Conservation (phyloP, 2,888 invertebrate species). For the Leucoma salicis region DNA sequence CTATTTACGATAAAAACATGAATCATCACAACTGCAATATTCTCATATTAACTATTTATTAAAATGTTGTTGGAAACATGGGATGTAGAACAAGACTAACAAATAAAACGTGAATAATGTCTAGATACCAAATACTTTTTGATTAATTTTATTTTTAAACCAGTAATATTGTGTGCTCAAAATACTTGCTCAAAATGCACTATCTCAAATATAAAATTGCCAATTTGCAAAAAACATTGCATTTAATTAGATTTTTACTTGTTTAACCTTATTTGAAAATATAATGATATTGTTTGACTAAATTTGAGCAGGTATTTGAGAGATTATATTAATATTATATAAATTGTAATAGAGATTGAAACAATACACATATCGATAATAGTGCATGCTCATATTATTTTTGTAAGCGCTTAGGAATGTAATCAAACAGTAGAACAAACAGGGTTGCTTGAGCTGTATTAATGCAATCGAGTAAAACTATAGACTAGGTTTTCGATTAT, state of each 20-base stretch:
- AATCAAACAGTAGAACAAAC: too few relatives aligned
- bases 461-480: too few relatives aligned
- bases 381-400: not conserved
- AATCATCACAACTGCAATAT: not conserved
- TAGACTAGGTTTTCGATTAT: too few relatives aligned
- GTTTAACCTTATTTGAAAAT: too few relatives aligned
- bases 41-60: not conserved
- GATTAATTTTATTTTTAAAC: conserved; percentile 31
- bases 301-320: not conserved
- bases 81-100: conserved; percentile 33
- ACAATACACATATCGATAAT: not conserved
- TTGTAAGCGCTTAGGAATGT: too few relatives aligned
- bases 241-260: not conserved
- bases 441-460: too few relatives aligned
- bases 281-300: too few relatives aligned
- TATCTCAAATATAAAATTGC: too few relatives aligned
- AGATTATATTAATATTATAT: not conserved
- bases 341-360: not conserved
- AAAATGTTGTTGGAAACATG: conserved; percentile 31
- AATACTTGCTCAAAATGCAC: not conserved
- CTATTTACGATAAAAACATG: not conserved
- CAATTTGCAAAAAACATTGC: too few relatives aligned
- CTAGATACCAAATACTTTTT: conserved; percentile 28
- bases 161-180: conserved; percentile 4
- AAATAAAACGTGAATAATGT: conserved; percentile 33